A percentile compares a stretch with the other conserved stretches of the same genome.
Evolutionary conservation across 2,888 invertebrate genomes (phyloP).

Genomic region (Drosophila emarginata): DNA sequence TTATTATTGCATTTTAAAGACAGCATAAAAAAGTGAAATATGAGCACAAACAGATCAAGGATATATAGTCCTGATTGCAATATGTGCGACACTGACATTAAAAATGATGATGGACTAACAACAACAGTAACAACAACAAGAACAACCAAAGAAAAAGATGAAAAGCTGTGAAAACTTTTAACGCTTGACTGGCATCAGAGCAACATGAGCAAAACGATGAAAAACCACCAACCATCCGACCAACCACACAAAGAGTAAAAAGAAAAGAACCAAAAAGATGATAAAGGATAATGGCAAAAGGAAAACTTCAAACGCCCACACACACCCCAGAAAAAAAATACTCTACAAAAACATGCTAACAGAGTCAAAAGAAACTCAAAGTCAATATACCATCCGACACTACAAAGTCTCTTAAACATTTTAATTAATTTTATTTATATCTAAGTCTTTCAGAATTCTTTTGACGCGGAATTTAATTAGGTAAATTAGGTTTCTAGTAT

Average conservation of each 20-base stretch:
- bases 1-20: constrained; percentile 61
- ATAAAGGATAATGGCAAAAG: constrained; percentile 4
- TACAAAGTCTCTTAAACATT: too few relatives aligned
- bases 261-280: background rate
- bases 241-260: constrained; percentile 5
- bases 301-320: background rate
- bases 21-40: constrained; percentile 34
- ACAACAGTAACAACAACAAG: constrained; percentile 13
- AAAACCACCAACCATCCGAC: constrained; percentile 17
- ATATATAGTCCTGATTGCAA: constrained; percentile 47
- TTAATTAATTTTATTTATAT: too few relatives aligned
- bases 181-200: constrained; percentile 40
- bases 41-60: constrained; percentile 26
- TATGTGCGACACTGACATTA: constrained; percentile 50
- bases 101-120: constrained; percentile 44
- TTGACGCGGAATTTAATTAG: too few relatives aligned
- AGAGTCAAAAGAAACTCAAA: background rate
- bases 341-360: background rate
- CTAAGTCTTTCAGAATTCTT: too few relatives aligned
- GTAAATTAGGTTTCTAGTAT: too few relatives aligned
- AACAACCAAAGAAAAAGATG: constrained; percentile 15
- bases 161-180: constrained; percentile 50
- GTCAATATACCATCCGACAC: too few relatives aligned
- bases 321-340: background rate
- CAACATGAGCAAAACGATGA: constrained; percentile 25